These are phyloP conservation scores for Drosophila quadrilineata DNA, from an alignment of 1,140 invertebrate genomes.

Conservation along the genomic window DNA sequence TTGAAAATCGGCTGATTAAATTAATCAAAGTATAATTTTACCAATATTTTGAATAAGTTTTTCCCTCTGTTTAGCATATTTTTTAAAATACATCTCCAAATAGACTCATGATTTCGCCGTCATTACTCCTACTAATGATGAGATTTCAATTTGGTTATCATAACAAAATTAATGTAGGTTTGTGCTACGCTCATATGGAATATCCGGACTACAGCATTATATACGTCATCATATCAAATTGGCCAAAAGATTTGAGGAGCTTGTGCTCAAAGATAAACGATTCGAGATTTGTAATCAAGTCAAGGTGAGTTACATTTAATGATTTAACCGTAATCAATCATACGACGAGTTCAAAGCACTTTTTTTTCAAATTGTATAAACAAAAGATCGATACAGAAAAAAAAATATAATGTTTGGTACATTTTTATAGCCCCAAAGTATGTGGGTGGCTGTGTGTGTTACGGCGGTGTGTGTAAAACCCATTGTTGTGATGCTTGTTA, in stretches of 20 bases:
- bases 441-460: not conserved
- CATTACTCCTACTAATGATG: too few relatives aligned
- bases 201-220: constrained; percentile 95
- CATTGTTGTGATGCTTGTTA: constrained; percentile 40
- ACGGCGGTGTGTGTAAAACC: constrained; percentile 6
- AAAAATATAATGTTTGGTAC: too few relatives aligned
- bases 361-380: constrained; percentile 30
- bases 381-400: too few relatives aligned
- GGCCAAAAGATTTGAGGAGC: constrained; percentile 95
- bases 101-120: too few relatives aligned
- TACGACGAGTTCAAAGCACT: constrained; percentile 57
- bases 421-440: constrained; percentile 14
- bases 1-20: too few relatives aligned
- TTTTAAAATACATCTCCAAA: too few relatives aligned
- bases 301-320: constrained; percentile 86
- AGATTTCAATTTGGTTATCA: too few relatives aligned
- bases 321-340: constrained; percentile 55
- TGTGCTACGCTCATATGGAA: constrained; percentile 95
- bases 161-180: constrained; percentile 85
- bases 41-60: too few relatives aligned
- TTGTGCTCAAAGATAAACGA: constrained; percentile 91
- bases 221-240: constrained; percentile 95
- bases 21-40: too few relatives aligned
- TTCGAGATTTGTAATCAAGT: constrained; percentile 98
- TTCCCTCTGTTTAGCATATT: too few relatives aligned